Base-by-base conservation (phyloP, 2,797 vertebrate genomes). In the Macropus fuliginosus region DNA sequence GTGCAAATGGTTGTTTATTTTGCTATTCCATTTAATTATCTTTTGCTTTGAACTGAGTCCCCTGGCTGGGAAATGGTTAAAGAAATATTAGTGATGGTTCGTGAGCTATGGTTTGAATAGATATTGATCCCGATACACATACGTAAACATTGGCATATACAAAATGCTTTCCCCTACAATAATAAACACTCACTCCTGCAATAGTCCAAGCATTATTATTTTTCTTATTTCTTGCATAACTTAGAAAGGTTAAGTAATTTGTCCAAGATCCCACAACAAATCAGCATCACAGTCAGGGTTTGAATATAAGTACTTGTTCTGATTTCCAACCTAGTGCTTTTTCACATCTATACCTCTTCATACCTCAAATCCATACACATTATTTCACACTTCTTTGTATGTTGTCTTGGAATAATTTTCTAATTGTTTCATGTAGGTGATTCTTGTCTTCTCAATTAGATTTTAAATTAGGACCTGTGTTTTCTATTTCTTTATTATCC, bases 371-470 rank as follows among this genome's bases (percentile, higher is more conserved):
- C 66, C 3, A 12, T 55, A 40, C 5, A 92, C 2, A 50, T 92
- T 93, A 92, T 90, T 66, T 94, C 24, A 92, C 18, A 66, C 12
- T 55, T 93, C 16, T 90, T 14, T 91, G 40, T 91, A 11, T 40
- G 56, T 89, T 91, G 29, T 28, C 93, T 91, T 92, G 50, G 59
- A 94, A 52, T 13, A 91, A n/a, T 46, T 40, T 50, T 34, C n/a
- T 95, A 55, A 11, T 91, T 57, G 81, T 93, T 96, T 96, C 21
- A n/a, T 92, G 34, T 92, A 74, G 50, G 40, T 13, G 74, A 94
- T 92, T 56, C 54, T 28, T 94, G 24, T 94, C 81, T 74, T 96
- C 74, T 27, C 59, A 96, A 93, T 81, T 34, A 93, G 56, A 93
- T 95, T 21, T 52, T 40, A 92, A 50, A 54, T 12, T 52, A 40